These are phyloP conservation scores for Toxotes chatareus DNA, from an alignment of 2,113 vertebrate species.

Conservation along the genomic window DNA sequence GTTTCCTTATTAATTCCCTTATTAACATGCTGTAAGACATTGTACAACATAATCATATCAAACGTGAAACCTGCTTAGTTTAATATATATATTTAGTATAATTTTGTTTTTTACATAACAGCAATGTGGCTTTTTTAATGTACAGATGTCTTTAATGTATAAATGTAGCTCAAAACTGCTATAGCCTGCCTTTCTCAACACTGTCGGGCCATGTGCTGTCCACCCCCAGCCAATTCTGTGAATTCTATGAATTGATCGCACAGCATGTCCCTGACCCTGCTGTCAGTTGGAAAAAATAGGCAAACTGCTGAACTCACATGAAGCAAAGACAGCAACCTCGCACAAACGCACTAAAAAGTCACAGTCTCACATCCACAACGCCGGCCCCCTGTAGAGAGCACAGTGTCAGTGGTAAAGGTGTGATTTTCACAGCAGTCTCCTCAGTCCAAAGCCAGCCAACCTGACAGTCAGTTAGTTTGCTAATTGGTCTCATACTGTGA, in stretches of 20 bases:
- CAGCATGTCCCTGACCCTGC: conserved; percentile 61
- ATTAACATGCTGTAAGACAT: background rate
- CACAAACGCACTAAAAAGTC: conserved; percentile 21
- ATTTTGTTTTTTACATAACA: background rate
- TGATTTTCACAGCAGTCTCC: conserved; percentile 73
- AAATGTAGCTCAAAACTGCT: background rate
- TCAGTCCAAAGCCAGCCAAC: conserved; percentile 56
- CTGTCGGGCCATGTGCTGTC: conserved; percentile 36
- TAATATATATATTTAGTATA: too few relatives aligned
- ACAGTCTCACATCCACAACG: conserved; percentile 40
- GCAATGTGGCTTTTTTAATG: background rate
- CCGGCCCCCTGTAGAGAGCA: conserved; percentile 60
- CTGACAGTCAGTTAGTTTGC: conserved; percentile 71
- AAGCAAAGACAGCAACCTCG: conserved; percentile 31
- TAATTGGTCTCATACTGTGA: conserved; percentile 79
- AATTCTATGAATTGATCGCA: conserved; percentile 48
- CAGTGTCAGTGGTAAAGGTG: conserved; percentile 68
- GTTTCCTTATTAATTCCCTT: too few relatives aligned
- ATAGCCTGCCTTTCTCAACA: background rate
- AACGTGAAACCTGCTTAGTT: background rate
- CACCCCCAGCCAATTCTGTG: conserved; percentile 38
- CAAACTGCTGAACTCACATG: conserved; percentile 46
- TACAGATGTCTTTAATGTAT: background rate
- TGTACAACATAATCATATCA: background rate
- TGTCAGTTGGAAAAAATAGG: conserved; percentile 48